Evolutionary conservation across 1,140 invertebrate species (phyloP).

Genomic region (Atta colombica): DNA sequence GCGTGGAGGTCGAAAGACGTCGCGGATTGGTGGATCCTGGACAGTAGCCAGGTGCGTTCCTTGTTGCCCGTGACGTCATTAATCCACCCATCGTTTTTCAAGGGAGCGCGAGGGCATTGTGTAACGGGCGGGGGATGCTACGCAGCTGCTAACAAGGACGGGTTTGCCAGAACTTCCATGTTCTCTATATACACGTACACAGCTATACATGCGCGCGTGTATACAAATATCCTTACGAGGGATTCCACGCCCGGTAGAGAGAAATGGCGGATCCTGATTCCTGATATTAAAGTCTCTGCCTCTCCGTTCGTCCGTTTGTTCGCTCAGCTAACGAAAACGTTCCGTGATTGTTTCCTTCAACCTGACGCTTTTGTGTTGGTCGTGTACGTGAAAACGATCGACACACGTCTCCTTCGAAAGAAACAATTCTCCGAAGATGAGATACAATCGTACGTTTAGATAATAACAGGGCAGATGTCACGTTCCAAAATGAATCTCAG

Average conservation of each 20-base stretch:
- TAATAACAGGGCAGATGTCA: slow-evolving; percentile 41
- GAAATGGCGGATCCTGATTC: slow-evolving; percentile 81
- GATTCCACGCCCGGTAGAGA: slow-evolving; percentile 68
- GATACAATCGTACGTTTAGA: slow-evolving; percentile 25
- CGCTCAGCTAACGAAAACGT: slow-evolving; percentile 45
- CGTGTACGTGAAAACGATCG: slow-evolving; percentile 57
- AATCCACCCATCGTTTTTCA: slow-evolving; percentile 85
- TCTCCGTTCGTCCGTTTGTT: slow-evolving; percentile 46
- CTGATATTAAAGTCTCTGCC: slow-evolving; percentile 72
- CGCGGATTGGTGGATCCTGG: slow-evolving; percentile 76
- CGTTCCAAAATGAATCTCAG: slow-evolving; percentile 35
- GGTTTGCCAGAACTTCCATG: slow-evolving; percentile 78
- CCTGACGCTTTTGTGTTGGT: not conserved
- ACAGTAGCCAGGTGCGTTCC: slow-evolving; percentile 84
- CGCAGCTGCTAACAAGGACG: slow-evolving; percentile 85
- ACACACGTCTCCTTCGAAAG: slow-evolving; percentile 54
- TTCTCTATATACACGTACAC: slow-evolving; percentile 44
- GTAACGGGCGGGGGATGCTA: slow-evolving; percentile 84
- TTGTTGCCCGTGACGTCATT: slow-evolving; percentile 83
- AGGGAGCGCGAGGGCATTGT: slow-evolving; percentile 83
- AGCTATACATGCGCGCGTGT: slow-evolving; percentile 43
- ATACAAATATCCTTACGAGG: slow-evolving; percentile 52
- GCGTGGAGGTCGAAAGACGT: slow-evolving; percentile 58
- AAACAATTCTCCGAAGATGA: slow-evolving; percentile 53
- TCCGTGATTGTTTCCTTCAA: slow-evolving; percentile 38